phyloP scores from a whole-genome alignment of 2,113 vertebrate species.

The Dromaius novaehollandiae region DNA sequence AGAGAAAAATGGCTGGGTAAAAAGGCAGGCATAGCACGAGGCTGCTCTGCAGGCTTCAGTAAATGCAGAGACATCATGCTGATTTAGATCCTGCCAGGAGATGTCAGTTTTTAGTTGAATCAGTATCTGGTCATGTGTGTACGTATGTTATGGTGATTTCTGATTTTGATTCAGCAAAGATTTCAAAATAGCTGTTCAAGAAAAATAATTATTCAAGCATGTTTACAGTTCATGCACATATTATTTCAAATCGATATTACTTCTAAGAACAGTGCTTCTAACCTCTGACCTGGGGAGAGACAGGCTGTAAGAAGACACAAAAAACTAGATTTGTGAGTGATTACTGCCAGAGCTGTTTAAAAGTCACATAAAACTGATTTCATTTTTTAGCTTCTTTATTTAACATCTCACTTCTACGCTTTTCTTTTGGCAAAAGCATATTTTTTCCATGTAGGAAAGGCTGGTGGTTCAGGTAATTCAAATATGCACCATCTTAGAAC shows the following conservation, averaged over 20 bases:
- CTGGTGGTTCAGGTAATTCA: background rate
- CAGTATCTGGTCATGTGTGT: background rate
- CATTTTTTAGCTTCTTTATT: background rate
- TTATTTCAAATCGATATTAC: background rate
- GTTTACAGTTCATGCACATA: background rate
- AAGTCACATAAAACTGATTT: background rate
- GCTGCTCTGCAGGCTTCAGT: background rate
- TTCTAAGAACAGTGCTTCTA: background rate
- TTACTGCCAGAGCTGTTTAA: background rate
- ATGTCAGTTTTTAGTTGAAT: slow-evolving; percentile 34
- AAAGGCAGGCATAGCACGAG: background rate
- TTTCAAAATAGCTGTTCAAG: background rate
- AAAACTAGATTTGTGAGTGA: background rate
- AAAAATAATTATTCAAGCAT: background rate
- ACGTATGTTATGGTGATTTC: background rate
- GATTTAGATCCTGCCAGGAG: slow-evolving; percentile 19
- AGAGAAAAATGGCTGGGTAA: background rate
- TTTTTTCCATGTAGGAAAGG: background rate
- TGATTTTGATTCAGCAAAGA: background rate
- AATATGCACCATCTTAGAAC: background rate
- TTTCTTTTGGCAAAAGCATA: background rate
- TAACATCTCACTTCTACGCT: background rate
- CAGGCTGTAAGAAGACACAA: background rate
- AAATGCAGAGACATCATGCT: slow-evolving; percentile 1
- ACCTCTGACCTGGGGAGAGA: background rate